Base-by-base conservation (phyloP, 2,113 vertebrate genomes). In the Pollachius pollachius region DNA sequence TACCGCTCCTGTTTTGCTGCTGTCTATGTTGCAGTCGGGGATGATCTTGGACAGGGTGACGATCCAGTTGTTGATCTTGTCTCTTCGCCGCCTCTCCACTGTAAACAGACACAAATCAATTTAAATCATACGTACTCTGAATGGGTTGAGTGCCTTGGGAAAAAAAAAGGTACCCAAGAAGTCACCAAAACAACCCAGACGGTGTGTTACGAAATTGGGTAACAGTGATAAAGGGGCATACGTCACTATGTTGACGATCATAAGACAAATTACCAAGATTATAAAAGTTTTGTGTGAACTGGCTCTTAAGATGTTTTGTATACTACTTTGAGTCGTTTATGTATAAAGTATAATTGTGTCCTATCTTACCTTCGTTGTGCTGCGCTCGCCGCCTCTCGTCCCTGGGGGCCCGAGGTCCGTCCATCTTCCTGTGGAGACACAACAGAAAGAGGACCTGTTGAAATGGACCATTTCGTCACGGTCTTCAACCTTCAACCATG, bases 61-160 rank as follows among this genome's bases (percentile, higher is more conserved):
- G 1, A 97, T 97, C 95, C 95, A 96, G 90, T 95, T 97, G 87
- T 97, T 96, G 34, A 97, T 97, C 85, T 97, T 97, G 89, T 97
- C 95, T 87, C 95, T 89, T 86, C 95, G 87, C 84, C 95, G 89
- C 87, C 95, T 89, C 87, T 97, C 95, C 87, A 97, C 95, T 96
- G 70, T 15, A 78, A 63, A 80, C 1, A 59, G 8, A 19, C 37
- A 57, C 16, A 13, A 8, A 68, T 48, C 8, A 12, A 48, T 48
- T 9, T 9, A 48, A 48, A 48, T 2, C 8, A 48, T 9, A 48
- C 41, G 41, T 13, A 48, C 41, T 13, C 8, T 23, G 23, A 23
- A 23, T 23, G n/a, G n/a, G n/a, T n/a, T n/a, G n/a, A n/a, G n/a
- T n/a, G n/a, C n/a, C n/a, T n/a, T n/a, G n/a, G n/a, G n/a, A n/a